Conservation (phyloP, 1,140 invertebrate genomes). For the Aleiodes sp. region DNA sequence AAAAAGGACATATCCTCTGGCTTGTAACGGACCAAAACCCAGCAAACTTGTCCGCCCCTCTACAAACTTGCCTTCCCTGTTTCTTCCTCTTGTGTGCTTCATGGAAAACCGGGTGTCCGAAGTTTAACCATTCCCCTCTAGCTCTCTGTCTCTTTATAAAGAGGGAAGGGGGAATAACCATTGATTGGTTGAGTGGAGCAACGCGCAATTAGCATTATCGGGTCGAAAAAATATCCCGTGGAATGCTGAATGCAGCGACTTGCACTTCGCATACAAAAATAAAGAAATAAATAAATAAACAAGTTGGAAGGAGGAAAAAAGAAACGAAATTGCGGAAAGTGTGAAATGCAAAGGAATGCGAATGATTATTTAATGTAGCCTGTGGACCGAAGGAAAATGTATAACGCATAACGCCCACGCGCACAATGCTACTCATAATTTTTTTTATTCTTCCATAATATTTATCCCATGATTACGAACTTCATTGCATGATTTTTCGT, state of each 20-base stretch:
- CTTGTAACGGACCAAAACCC: conserved; percentile 29
- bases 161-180: not conserved
- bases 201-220: conserved; percentile 31
- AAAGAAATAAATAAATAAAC: not conserved
- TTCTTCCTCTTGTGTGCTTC: not conserved
- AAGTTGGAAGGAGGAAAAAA: no score
- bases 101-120: conserved; percentile 24
- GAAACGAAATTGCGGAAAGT: no score
- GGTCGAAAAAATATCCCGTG: not conserved
- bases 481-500: not conserved
- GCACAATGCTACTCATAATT: not conserved
- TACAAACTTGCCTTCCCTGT: not conserved
- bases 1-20: conserved; percentile 27
- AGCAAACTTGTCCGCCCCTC: conserved; percentile 29
- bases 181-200: not conserved
- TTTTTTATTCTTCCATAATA: no score
- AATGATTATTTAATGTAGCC: no score
- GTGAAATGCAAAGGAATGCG: no score
- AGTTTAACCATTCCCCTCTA: conserved; percentile 18
- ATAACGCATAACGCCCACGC: no score
- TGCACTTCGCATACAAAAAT: not conserved
- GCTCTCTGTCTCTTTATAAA: not conserved
- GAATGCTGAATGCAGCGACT: not conserved
- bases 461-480: no score
- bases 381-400: no score